Evolutionary conservation across 2,797 vertebrate species (phyloP).

Genomic region (Harpagifer antarcticus): DNA sequence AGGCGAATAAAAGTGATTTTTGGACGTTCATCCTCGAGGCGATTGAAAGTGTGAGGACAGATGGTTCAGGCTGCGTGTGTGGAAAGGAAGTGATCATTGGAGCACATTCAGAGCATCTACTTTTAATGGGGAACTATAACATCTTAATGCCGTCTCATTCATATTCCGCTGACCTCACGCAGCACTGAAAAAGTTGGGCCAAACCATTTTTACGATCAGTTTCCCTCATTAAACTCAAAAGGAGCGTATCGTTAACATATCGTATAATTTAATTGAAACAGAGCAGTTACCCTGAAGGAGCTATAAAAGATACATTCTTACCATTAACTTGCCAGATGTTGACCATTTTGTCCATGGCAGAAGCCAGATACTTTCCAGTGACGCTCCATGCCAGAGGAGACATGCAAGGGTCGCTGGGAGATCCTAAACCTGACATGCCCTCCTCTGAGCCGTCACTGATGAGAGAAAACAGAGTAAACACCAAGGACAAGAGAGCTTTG

Average conservation of each 20-base stretch:
- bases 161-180: constrained; percentile 36
- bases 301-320: constrained; percentile 63
- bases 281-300: background rate
- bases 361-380: constrained; percentile 94
- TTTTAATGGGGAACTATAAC: constrained; percentile 57
- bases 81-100: constrained; percentile 37
- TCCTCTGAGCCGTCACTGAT: constrained; percentile 91
- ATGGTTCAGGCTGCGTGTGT: constrained; percentile 47
- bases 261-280: background rate
- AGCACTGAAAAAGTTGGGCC: background rate
- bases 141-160: constrained; percentile 47
- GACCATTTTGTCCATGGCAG: constrained; percentile 94
- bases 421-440: constrained; percentile 83
- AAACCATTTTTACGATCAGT: background rate
- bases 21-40: constrained; percentile 30
- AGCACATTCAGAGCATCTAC: constrained; percentile 47
- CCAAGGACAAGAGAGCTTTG: background rate
- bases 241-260: background rate
- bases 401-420: constrained; percentile 91
- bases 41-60: constrained; percentile 41
- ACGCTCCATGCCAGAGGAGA: constrained; percentile 95
- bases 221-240: background rate
- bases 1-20: background rate
- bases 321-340: constrained; percentile 99
- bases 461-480: constrained; percentile 1